Conservation (phyloP, 2,888 invertebrate genomes). For the Tenthredo amoena region DNA sequence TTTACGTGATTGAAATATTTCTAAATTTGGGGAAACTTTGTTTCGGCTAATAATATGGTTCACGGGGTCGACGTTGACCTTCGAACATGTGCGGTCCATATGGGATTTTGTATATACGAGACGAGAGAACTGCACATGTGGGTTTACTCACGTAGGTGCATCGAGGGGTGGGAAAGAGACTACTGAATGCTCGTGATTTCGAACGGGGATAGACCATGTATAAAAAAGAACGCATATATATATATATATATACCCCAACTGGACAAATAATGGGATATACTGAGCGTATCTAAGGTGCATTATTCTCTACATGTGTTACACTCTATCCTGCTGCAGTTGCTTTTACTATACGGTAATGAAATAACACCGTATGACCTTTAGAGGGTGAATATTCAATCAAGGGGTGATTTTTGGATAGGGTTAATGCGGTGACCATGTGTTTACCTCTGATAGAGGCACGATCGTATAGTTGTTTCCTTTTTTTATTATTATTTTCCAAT, state of each 20-base stretch:
- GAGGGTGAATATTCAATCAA: constrained; percentile 18
- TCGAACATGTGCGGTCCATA: constrained; percentile 39
- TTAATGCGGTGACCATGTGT: constrained; percentile 19
- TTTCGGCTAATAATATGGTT: background rate
- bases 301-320: background rate
- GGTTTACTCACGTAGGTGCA: constrained; percentile 30
- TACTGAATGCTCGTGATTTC: constrained; percentile 47
- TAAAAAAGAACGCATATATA: background rate
- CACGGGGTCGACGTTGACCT: constrained; percentile 5
- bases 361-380: constrained; percentile 9
- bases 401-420: constrained; percentile 31
- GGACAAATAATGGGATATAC: constrained; percentile 33
- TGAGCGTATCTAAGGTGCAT: constrained; percentile 23
- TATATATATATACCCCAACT: constrained; percentile 31
- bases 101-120: constrained; percentile 19
- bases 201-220: background rate
- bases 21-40: background rate
- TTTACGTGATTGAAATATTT: background rate
- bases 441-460: background rate
- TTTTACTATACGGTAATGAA: background rate
- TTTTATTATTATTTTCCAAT: background rate
- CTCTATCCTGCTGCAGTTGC: background rate
- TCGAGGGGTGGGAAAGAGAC: background rate
- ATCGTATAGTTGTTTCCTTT: background rate
- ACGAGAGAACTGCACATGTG: constrained; percentile 35